Percentiles rank a stretch among this genome's conserved stretches.
phyloP scores from a whole-genome alignment of 1,140 invertebrate species.

The Triops longicaudatus region DNA sequence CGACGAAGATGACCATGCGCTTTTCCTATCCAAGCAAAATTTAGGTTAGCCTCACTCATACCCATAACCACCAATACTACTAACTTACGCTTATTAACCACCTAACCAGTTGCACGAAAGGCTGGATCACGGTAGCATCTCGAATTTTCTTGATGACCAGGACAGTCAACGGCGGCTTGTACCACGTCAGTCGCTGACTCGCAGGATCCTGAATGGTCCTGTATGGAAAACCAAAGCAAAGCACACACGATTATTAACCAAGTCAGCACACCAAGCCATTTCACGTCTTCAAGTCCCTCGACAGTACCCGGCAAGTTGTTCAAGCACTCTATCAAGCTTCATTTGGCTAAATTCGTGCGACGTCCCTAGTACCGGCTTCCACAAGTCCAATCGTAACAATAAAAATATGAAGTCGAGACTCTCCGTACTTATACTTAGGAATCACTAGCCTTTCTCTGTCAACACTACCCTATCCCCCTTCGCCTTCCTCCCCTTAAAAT shows the following conservation, averaged over 20 bases:
- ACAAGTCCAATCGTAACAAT: background rate
- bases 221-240: constrained; percentile 36
- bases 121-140: constrained; percentile 75
- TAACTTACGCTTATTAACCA: constrained; percentile 79
- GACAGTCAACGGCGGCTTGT: constrained; percentile 87
- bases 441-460: background rate
- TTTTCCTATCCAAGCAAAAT: constrained; percentile 57
- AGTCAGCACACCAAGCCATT: background rate
- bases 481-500: background rate
- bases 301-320: background rate
- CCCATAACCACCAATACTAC: background rate
- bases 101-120: constrained; percentile 85
- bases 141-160: constrained; percentile 93
- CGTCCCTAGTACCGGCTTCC: background rate
- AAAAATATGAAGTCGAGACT: background rate
- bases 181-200: constrained; percentile 90
- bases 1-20: constrained; percentile 88
- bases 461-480: background rate
- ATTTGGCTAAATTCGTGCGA: background rate
- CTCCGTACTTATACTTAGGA: background rate
- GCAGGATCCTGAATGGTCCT: constrained; percentile 96
- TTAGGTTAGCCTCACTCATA: too few species aligned
- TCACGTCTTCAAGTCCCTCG: background rate
- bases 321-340: background rate
- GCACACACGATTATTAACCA: background rate